Percentiles rank a stretch among this genome's conserved stretches.
Evolutionary conservation across 2,113 vertebrate genomes (phyloP).

Genomic region (Sylvilagus bachmani): DNA sequence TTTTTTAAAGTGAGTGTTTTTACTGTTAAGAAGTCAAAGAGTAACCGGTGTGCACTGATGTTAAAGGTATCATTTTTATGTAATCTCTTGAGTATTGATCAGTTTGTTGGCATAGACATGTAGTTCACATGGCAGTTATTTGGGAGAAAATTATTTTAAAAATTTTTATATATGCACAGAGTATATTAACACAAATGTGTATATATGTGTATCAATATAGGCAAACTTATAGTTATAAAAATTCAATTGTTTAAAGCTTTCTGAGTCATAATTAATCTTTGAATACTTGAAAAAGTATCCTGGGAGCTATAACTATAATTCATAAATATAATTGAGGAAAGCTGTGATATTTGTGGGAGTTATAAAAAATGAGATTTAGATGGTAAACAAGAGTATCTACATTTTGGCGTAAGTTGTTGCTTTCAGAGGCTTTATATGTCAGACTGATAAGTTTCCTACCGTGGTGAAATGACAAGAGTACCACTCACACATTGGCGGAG

Average conservation of each 20-base stretch:
- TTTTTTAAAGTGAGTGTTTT: conserved; percentile 76
- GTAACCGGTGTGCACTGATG: conserved; percentile 76
- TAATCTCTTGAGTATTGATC: conserved; percentile 53
- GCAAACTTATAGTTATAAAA: conserved; percentile 16
- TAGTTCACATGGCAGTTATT: conserved; percentile 41
- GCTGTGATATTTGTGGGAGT: conserved; percentile 67
- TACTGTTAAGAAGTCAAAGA: conserved; percentile 75
- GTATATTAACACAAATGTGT: neutral
- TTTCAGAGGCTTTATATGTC: conserved; percentile 83
- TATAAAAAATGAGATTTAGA: conserved; percentile 76
- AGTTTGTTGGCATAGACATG: conserved; percentile 60
- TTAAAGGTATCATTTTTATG: conserved; percentile 68
- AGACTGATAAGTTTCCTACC: conserved; percentile 86
- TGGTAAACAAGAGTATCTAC: conserved; percentile 67
- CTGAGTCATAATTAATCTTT: conserved; percentile 43
- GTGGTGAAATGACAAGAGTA: conserved; percentile 87
- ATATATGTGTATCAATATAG: neutral
- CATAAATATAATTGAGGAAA: conserved; percentile 31
- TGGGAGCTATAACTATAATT: conserved; percentile 49
- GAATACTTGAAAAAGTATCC: conserved; percentile 6
- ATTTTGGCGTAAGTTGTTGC: conserved; percentile 81
- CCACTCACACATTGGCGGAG: conserved; percentile 87
- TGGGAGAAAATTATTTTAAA: conserved; percentile 49
- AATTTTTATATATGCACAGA: neutral
- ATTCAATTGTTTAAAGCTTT: conserved; percentile 33